phyloP scores from a whole-genome alignment of 1,140 invertebrate species.

The Heliconius nattereri region DNA sequence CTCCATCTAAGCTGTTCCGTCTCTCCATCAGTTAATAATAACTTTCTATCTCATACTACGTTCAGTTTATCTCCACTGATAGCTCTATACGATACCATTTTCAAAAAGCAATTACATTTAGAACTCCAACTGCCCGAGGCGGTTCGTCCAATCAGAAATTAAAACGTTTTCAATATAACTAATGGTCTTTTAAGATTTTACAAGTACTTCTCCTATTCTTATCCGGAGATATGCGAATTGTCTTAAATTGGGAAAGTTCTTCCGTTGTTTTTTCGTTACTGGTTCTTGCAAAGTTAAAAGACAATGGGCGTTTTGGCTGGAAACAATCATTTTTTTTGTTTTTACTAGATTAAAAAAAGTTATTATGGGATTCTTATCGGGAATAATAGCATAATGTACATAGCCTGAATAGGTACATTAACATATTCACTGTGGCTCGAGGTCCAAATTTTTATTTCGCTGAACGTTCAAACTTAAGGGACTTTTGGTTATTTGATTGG shows the following conservation, averaged over 20 bases:
- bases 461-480: no score
- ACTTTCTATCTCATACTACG: neutral
- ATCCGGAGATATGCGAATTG: slow-evolving; percentile 35
- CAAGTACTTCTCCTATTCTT: slow-evolving; percentile 42
- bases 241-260: slow-evolving; percentile 53
- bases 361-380: no score
- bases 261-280: slow-evolving; percentile 38
- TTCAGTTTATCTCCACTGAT: slow-evolving; percentile 2
- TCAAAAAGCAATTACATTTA: slow-evolving; percentile 59
- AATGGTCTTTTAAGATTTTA: slow-evolving; percentile 60
- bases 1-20: neutral
- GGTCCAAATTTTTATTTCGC: no score
- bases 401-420: no score
- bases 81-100: slow-evolving; percentile 34
- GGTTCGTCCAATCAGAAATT: slow-evolving; percentile 51
- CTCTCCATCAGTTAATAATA: neutral
- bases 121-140: slow-evolving; percentile 46
- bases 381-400: no score
- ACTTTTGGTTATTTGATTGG: no score
- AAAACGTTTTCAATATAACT: slow-evolving; percentile 60
- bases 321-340: neutral
- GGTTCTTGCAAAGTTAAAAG: neutral
- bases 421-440: no score
- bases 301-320: neutral
- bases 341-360: neutral